Conservation (phyloP, 2,888 invertebrate genomes). For the Ganaspis brasiliensis region DNA sequence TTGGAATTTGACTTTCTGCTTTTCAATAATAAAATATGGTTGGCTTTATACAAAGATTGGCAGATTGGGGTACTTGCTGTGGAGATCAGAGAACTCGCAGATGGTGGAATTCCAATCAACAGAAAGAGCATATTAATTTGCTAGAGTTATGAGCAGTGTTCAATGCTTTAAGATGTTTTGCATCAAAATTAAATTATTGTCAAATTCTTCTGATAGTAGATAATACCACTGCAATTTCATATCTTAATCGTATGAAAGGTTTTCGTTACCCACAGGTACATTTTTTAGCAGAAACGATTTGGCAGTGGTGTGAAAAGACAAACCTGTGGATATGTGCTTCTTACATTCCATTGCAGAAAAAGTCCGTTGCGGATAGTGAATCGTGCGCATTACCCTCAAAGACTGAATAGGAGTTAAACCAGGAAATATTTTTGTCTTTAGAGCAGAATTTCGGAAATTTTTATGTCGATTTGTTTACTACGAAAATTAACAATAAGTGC, state of each 20-base stretch:
- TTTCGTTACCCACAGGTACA: too few relatives aligned
- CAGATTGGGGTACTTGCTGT: too few relatives aligned
- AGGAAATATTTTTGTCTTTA: conserved; percentile 49
- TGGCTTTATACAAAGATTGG: too few relatives aligned
- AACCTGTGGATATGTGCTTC: not conserved
- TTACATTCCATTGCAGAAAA: conserved; percentile 35
- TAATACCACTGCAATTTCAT: conserved; percentile 9
- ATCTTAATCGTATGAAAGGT: too few relatives aligned
- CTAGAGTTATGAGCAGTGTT: too few relatives aligned
- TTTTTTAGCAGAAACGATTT: not conserved
- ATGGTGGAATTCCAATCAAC: too few relatives aligned
- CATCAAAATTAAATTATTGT: not conserved
- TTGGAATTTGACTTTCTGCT: too few relatives aligned
- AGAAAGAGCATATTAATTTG: too few relatives aligned
- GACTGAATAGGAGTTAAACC: conserved; percentile 51
- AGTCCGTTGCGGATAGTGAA: conserved; percentile 40
- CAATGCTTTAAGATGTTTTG: too few relatives aligned
- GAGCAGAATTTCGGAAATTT: conserved; percentile 58
- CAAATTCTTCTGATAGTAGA: conserved; percentile 44
- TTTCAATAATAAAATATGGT: too few relatives aligned
- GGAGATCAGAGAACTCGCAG: too few relatives aligned
- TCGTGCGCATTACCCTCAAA: conserved; percentile 42
- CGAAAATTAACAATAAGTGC: conserved; percentile 65
- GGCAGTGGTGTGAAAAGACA: conserved; percentile 2
- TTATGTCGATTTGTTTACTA: conserved; percentile 66